Evolutionary conservation across 2,888 invertebrate species (phyloP).

Genomic region (Pseudoips prasinana): DNA sequence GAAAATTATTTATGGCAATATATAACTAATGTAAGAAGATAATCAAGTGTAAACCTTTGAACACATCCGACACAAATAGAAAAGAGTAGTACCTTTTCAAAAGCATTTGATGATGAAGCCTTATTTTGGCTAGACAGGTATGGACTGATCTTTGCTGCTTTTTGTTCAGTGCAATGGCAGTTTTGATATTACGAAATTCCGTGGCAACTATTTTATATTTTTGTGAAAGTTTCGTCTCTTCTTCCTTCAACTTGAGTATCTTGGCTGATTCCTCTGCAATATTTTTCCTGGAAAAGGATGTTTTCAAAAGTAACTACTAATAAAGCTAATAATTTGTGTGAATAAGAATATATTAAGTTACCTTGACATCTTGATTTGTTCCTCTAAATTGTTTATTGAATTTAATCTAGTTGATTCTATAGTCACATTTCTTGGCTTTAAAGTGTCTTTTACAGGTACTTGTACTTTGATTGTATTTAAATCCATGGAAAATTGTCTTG

Average conservation of each 20-base stretch:
- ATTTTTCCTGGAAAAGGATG: conserved; percentile 54
- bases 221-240: conserved; percentile 61
- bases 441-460: conserved; percentile 49
- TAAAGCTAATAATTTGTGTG: conserved; percentile 4
- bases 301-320: not conserved
- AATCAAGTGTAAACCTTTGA: too few relatives aligned
- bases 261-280: conserved; percentile 72
- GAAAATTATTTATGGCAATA: too few relatives aligned
- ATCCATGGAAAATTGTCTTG: conserved; percentile 54
- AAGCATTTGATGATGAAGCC: conserved; percentile 66
- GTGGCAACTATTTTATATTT: conserved; percentile 70
- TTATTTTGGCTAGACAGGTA: conserved; percentile 58
- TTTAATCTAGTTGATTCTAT: conserved; percentile 29
- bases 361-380: conserved; percentile 68
- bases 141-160: conserved; percentile 64
- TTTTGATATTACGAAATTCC: conserved; percentile 65
- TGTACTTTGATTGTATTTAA: conserved; percentile 20
- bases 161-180: conserved; percentile 69
- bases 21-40: not conserved
- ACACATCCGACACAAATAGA: conserved; percentile 11
- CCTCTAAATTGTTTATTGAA: conserved; percentile 48
- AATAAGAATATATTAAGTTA: conserved; percentile 27
- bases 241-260: conserved; percentile 68
- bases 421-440: conserved; percentile 60
- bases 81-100: conserved; percentile 60